A percentile compares a stretch with the other conserved stretches of the same genome.
These are phyloP conservation scores for Gavia stellata DNA, from an alignment of 2,113 vertebrate genomes.

Conservation along the genomic window DNA sequence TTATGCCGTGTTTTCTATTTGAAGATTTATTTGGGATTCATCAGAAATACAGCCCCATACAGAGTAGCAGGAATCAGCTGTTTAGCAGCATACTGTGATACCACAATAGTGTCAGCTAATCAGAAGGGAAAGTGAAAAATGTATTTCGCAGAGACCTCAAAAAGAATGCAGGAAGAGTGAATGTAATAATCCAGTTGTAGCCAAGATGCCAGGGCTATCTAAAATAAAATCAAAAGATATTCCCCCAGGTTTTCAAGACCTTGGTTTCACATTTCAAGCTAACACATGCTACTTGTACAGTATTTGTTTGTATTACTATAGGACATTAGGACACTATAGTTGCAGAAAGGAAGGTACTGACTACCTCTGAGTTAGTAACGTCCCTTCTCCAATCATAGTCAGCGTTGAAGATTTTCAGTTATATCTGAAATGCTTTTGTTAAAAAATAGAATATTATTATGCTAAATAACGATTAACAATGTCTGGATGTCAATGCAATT, in stretches of 20 bases:
- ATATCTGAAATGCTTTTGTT: background rate
- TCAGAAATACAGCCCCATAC: background rate
- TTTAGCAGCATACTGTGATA: slow-evolving; percentile 23
- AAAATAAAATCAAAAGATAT: background rate
- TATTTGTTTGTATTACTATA: background rate
- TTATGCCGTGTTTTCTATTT: background rate
- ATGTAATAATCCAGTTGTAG: background rate
- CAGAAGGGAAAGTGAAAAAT: background rate
- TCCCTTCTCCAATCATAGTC: background rate
- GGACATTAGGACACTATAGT: background rate
- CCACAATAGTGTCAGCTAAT: slow-evolving; percentile 12
- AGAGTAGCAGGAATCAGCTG: background rate
- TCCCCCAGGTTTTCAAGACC: background rate
- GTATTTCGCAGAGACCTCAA: background rate
- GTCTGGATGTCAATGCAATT: background rate
- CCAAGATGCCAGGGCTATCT: background rate
- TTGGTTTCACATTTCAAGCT: background rate
- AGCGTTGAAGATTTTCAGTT: background rate
- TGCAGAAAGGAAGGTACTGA: background rate
- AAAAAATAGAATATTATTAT: background rate
- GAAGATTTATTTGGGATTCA: background rate
- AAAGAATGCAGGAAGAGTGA: background rate
- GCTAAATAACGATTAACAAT: background rate
- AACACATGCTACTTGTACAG: background rate
- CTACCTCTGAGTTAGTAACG: background rate